Conservation (phyloP, 2,888 invertebrate species). For the Tetheella fluctuosa region DNA sequence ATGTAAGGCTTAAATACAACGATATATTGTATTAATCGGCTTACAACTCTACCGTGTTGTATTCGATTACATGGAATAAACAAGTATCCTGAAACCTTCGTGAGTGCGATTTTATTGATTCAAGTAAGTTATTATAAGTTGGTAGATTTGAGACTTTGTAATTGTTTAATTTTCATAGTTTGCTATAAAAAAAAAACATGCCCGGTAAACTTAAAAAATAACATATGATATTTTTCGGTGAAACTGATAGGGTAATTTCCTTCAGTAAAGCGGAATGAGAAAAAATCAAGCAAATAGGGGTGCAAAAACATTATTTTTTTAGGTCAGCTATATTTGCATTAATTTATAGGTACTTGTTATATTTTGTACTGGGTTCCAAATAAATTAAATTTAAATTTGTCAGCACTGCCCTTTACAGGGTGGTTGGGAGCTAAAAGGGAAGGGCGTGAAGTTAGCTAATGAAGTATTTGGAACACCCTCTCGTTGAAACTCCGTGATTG, state of each 20-base stretch:
- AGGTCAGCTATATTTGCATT: too few relatives aligned
- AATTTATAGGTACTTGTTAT: too few relatives aligned
- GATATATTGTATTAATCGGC: constrained; percentile 21
- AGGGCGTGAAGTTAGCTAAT: constrained; percentile 58
- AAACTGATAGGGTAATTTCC: too few relatives aligned
- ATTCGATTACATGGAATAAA: not conserved
- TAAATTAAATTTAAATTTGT: constrained; percentile 22
- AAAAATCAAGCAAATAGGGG: not conserved
- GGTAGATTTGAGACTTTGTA: too few relatives aligned
- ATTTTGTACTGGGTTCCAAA: too few relatives aligned
- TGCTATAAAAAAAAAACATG: too few relatives aligned
- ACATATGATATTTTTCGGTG: too few relatives aligned
- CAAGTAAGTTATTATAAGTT: not conserved
- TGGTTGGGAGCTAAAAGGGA: constrained; percentile 25
- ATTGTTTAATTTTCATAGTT: too few relatives aligned
- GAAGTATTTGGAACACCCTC: constrained; percentile 54
- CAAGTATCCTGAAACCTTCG: not conserved
- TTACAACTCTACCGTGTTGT: not conserved
- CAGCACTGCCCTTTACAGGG: constrained; percentile 35
- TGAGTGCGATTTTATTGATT: not conserved
- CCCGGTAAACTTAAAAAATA: too few relatives aligned
- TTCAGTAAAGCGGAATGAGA: not conserved
- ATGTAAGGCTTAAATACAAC: constrained; percentile 21
- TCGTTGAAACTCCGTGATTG: constrained; percentile 47
- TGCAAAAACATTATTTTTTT: too few relatives aligned